Conservation (phyloP, 2,797 vertebrate species). For the Synanceia verrucosa region DNA sequence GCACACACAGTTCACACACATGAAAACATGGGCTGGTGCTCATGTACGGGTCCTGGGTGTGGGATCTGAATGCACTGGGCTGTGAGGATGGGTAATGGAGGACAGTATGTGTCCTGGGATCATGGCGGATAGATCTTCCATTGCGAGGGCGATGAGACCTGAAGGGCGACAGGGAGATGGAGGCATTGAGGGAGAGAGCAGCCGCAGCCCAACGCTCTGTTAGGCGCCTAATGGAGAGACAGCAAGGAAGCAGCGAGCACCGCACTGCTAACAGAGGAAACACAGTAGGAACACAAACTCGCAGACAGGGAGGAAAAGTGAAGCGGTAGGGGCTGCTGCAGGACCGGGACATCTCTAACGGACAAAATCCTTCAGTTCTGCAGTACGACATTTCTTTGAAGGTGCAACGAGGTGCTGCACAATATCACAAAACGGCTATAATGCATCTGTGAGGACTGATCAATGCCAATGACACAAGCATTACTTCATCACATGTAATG, state of each 20-base stretch:
- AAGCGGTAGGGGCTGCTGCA: constrained; percentile 45
- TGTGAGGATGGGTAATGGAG: constrained; percentile 81
- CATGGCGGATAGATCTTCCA: constrained; percentile 79
- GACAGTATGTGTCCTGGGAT: constrained; percentile 81
- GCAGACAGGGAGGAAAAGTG: constrained; percentile 47
- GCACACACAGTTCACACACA: constrained; percentile 30
- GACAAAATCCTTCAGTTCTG: constrained; percentile 20
- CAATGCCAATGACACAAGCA: constrained; percentile 1
- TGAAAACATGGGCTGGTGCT: constrained; percentile 47
- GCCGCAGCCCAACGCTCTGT: constrained; percentile 80
- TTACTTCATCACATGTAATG: background rate
- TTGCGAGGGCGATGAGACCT: constrained; percentile 82
- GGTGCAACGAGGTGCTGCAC: background rate
- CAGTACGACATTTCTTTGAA: constrained; percentile 21
- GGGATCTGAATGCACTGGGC: constrained; percentile 68
- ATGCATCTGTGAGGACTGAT: background rate
- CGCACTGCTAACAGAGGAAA: constrained; percentile 70
- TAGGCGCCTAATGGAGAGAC: constrained; percentile 83
- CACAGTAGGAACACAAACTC: constrained; percentile 58
- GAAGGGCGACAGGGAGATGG: constrained; percentile 81
- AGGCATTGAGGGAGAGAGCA: constrained; percentile 79
- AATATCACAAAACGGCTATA: background rate
- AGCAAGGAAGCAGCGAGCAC: constrained; percentile 71
- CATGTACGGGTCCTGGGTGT: constrained; percentile 44
- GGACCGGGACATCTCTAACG: constrained; percentile 38